Percentiles rank a stretch among this genome's conserved stretches.
Conservation (phyloP, 2,797 vertebrate genomes). For the Thamnophis elegans region DNA sequence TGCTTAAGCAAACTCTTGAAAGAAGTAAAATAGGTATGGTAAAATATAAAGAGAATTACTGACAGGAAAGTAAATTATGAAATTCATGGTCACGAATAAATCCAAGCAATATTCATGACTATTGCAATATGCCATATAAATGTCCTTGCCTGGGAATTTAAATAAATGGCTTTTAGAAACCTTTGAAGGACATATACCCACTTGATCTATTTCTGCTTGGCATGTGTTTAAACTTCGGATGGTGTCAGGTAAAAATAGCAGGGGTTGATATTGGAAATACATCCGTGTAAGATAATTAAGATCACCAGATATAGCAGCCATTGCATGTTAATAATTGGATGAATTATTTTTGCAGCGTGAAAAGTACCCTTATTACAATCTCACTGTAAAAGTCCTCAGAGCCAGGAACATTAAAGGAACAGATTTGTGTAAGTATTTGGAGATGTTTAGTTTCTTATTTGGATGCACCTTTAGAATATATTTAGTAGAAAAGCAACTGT, state of each 20-base stretch:
- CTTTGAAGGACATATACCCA: not conserved
- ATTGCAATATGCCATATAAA: not conserved
- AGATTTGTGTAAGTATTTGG: slow-evolving; percentile 72
- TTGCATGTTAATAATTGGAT: slow-evolving; percentile 2
- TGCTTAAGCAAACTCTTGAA: not conserved
- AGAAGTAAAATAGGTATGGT: not conserved
- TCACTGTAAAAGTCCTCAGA: slow-evolving; percentile 74
- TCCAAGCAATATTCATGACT: not conserved
- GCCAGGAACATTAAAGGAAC: slow-evolving; percentile 73
- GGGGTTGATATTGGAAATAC: not conserved
- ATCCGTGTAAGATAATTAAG: not conserved
- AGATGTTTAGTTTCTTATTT: not conserved
- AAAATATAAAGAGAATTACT: not conserved
- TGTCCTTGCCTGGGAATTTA: not conserved
- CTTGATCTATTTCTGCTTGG: not conserved
- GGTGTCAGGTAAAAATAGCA: not conserved
- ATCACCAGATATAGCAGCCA: not conserved
- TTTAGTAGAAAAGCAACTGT: not conserved
- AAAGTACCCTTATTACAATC: slow-evolving; percentile 73
- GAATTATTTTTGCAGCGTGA: slow-evolving; percentile 72
- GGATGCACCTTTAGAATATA: not conserved
- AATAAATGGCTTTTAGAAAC: not conserved
- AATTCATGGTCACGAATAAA: not conserved
- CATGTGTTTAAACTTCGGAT: not conserved
- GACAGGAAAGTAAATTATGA: not conserved